Evolutionary conservation across 2,888 invertebrate species (phyloP).

Genomic region (Matsumyia berberina): DNA sequence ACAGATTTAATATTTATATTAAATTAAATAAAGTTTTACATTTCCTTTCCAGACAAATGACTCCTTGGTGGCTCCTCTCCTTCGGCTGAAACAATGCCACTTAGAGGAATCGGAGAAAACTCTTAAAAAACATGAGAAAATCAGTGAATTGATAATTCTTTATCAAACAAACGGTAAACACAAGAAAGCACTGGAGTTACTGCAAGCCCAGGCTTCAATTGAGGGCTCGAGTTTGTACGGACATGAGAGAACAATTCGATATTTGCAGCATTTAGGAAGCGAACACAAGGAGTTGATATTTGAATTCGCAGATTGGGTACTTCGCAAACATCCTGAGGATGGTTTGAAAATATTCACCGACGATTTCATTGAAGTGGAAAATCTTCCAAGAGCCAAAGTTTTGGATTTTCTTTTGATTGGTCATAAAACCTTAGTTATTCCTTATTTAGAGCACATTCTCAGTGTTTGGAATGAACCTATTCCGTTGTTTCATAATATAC

Average conservation of each 20-base stretch:
- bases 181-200: slow-evolving; percentile 94
- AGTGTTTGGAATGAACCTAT: slow-evolving; percentile 94
- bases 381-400: slow-evolving; percentile 94
- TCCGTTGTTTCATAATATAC: slow-evolving; percentile 94
- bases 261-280: slow-evolving; percentile 94
- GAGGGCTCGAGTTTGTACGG: slow-evolving; percentile 89
- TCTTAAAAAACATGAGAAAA: slow-evolving; percentile 93
- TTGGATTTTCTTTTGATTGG: slow-evolving; percentile 94
- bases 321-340: slow-evolving; percentile 93
- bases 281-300: slow-evolving; percentile 95
- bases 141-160: slow-evolving; percentile 96
- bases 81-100: slow-evolving; percentile 96
- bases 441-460: slow-evolving; percentile 97
- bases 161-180: slow-evolving; percentile 98
- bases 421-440: slow-evolving; percentile 92
- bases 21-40: too few species aligned
- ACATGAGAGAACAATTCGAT: slow-evolving; percentile 93
- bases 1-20: too few species aligned
- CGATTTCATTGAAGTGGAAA: slow-evolving; percentile 94
- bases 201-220: slow-evolving; percentile 89
- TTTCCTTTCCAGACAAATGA: slow-evolving; percentile 97
- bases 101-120: slow-evolving; percentile 96
- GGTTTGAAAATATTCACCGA: slow-evolving; percentile 96
- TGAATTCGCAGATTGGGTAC: slow-evolving; percentile 97
- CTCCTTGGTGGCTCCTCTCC: slow-evolving; percentile 94